Evolutionary conservation across 2,888 invertebrate species (phyloP).

Genomic region (Trimorus sp.): DNA sequence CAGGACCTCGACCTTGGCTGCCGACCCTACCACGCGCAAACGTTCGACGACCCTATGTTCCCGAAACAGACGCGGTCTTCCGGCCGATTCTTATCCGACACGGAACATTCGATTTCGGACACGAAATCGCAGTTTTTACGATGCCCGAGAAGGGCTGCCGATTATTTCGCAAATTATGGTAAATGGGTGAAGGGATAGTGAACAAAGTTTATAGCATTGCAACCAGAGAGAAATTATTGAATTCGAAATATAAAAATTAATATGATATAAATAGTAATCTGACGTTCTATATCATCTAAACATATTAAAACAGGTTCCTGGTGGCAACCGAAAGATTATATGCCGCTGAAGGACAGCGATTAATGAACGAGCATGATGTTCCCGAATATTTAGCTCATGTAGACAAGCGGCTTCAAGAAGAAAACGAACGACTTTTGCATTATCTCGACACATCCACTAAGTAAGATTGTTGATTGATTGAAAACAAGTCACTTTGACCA

Average conservation of each 20-base stretch:
- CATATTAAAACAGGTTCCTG: conserved; percentile 87
- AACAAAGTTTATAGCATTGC: too few species aligned
- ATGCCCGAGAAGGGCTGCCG: too few species aligned
- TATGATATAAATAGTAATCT: too few species aligned
- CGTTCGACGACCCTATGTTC: conserved; percentile 59
- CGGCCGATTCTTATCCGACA: conserved; percentile 45
- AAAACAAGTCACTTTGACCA: too few species aligned
- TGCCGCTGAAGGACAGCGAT: conserved; percentile 94
- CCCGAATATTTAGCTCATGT: conserved; percentile 97
- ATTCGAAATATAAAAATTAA: too few species aligned
- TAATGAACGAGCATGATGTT: conserved; percentile 97
- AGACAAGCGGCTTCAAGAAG: conserved; percentile 96
- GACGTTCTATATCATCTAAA: too few species aligned
- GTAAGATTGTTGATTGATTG: too few species aligned
- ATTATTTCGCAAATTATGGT: too few species aligned
- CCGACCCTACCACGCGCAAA: conserved; percentile 67
- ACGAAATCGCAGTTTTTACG: neutral
- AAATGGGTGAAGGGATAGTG: too few species aligned
- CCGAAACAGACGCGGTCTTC: conserved; percentile 45
- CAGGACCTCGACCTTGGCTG: conserved; percentile 78
- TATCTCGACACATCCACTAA: conserved; percentile 97
- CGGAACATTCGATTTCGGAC: conserved; percentile 28
- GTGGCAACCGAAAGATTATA: conserved; percentile 96
- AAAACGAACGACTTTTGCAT: conserved; percentile 95
- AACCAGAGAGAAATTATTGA: too few species aligned